These are phyloP conservation scores for Morelia viridis DNA, from an alignment of 2,797 vertebrate species.

Conservation along the genomic window DNA sequence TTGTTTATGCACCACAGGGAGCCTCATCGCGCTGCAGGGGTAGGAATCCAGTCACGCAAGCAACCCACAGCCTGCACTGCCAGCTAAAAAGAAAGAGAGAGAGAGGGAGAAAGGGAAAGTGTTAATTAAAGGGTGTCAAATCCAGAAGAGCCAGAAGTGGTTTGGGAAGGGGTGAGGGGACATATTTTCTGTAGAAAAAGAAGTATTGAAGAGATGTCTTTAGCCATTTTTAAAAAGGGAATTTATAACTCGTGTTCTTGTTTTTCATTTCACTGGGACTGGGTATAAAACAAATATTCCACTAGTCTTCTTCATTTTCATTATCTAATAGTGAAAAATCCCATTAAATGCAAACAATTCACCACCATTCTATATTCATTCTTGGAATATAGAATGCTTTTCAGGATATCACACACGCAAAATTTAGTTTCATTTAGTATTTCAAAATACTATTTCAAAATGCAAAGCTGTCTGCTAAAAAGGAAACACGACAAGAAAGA, in stretches of 20 bases:
- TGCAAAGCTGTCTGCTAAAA: slow-evolving; percentile 11
- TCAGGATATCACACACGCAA: not conserved
- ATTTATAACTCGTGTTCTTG: slow-evolving; percentile 34
- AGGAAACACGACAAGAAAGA: slow-evolving; percentile 8
- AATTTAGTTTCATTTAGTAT: not conserved
- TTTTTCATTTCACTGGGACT: not conserved
- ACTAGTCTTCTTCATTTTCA: slow-evolving; percentile 24
- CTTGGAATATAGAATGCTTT: not conserved
- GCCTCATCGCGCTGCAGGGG: slow-evolving; percentile 53
- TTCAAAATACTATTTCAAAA: slow-evolving; percentile 16
- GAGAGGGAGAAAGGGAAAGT: not conserved
- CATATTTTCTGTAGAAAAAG: slow-evolving; percentile 43
- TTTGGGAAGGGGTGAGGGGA: slow-evolving; percentile 2
- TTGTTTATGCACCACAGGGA: slow-evolving; percentile 65
- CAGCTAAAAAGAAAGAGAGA: slow-evolving; percentile 40
- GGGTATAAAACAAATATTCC: slow-evolving; percentile 7
- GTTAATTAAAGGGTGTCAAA: slow-evolving; percentile 75
- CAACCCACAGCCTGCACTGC: slow-evolving; percentile 48
- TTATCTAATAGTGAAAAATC: slow-evolving; percentile 1
- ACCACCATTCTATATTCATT: not conserved
- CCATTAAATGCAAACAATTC: not conserved
- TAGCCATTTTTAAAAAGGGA: slow-evolving; percentile 35
- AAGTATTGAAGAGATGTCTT: slow-evolving; percentile 47
- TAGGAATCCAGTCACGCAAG: slow-evolving; percentile 60
- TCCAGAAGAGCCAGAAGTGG: slow-evolving; percentile 37